These are phyloP conservation scores for Cephonodes hylas DNA, from an alignment of 2,888 invertebrate species.

Conservation along the genomic window DNA sequence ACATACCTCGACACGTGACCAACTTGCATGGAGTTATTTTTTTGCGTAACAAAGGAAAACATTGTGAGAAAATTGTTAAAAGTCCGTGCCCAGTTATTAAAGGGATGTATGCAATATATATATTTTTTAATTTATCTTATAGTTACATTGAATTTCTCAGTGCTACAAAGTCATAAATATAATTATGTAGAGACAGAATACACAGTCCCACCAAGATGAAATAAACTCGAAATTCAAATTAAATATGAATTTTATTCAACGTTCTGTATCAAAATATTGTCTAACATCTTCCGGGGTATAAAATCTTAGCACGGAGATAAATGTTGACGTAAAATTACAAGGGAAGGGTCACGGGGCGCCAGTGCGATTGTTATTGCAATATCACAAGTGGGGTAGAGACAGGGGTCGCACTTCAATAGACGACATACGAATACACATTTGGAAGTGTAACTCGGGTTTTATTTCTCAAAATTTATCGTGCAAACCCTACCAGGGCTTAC, in stretches of 20 bases:
- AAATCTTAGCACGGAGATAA: constrained; percentile 43
- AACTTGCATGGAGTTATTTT: too few species aligned
- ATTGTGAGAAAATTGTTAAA: too few species aligned
- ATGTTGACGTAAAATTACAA: constrained; percentile 51
- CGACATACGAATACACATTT: constrained; percentile 45
- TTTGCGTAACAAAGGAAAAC: too few species aligned
- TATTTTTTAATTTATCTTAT: too few species aligned
- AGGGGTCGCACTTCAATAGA: constrained; percentile 43
- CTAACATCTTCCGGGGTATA: constrained; percentile 23
- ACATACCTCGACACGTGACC: too few species aligned
- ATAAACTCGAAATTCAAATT: neutral
- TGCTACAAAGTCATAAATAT: too few species aligned
- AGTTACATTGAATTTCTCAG: too few species aligned
- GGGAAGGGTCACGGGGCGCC: constrained; percentile 48
- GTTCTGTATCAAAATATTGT: constrained; percentile 8
- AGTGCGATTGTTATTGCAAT: constrained; percentile 55
- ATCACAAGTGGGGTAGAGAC: constrained; percentile 45
- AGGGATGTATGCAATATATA: too few species aligned
- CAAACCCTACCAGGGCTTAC: too few species aligned
- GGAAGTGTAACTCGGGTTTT: constrained; percentile 24
- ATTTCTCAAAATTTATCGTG: constrained; percentile 2
- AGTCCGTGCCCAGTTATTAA: too few species aligned
- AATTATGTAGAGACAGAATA: neutral
- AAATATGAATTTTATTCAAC: neutral
- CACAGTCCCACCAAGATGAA: too few species aligned